Evolutionary conservation across 2,797 vertebrate species (phyloP).

Genomic region (Leucoraja ocellata): DNA sequence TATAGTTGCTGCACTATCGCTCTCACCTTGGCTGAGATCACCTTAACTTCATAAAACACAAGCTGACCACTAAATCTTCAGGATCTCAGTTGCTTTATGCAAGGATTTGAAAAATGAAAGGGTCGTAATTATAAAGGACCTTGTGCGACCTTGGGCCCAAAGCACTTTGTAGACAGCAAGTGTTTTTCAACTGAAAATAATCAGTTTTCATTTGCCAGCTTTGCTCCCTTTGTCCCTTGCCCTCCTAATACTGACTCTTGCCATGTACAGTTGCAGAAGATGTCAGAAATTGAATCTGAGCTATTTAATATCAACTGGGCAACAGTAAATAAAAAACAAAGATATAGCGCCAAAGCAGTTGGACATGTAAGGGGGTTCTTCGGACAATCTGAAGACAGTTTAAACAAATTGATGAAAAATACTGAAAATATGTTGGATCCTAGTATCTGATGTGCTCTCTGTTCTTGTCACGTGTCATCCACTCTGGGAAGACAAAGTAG

Average conservation of each 20-base stretch:
- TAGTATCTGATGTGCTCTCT: background rate
- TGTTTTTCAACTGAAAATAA: too few relatives aligned
- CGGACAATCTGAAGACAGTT: background rate
- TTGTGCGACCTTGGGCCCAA: too few relatives aligned
- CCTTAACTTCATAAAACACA: background rate
- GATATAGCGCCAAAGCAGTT: background rate
- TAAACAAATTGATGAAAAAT: background rate
- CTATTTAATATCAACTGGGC: background rate
- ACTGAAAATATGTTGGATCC: too few relatives aligned
- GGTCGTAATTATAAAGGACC: too few relatives aligned
- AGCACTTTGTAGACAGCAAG: too few relatives aligned
- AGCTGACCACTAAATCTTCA: background rate
- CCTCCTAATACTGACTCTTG: background rate
- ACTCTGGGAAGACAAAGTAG: background rate
- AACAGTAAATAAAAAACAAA: background rate
- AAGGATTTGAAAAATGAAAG: too few relatives aligned
- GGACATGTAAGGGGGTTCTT: background rate
- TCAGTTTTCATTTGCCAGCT: background rate
- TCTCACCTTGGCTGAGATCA: background rate
- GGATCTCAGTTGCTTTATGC: background rate
- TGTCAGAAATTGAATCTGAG: background rate
- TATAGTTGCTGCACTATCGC: background rate
- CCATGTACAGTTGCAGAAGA: background rate
- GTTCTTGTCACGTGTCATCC: too few relatives aligned
- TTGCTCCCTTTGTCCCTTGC: background rate